Conservation (phyloP, 1,140 invertebrate species). For the Pentalonia nigronervosa region DNA sequence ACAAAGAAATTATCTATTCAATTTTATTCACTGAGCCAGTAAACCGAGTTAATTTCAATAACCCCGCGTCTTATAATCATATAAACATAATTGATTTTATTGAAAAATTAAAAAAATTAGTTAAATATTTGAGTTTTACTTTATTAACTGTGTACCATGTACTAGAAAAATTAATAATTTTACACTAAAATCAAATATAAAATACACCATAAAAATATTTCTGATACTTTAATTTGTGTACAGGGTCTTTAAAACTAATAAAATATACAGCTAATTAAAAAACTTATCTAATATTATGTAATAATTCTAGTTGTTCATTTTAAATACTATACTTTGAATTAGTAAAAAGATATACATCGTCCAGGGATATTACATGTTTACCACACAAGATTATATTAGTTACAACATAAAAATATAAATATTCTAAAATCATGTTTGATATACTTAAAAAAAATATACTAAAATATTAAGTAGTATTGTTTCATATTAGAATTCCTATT, state of each 20-base stretch:
- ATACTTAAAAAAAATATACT: background rate
- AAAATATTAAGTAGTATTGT: conserved; percentile 26
- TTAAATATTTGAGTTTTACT: too few species aligned
- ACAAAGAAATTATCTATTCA: too few species aligned
- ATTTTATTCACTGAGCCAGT: too few species aligned
- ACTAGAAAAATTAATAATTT: background rate
- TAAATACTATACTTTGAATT: background rate
- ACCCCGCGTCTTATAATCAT: too few species aligned
- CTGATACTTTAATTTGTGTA: background rate
- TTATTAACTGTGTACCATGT: background rate
- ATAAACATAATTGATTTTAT: too few species aligned
- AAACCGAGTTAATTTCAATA: too few species aligned
- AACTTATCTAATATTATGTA: background rate
- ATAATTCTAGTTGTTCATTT: background rate
- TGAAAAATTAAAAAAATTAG: too few species aligned
- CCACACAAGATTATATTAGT: background rate
- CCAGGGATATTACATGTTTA: background rate
- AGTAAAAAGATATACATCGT: background rate
- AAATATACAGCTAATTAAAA: background rate
- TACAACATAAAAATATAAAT: background rate
- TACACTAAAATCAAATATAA: background rate
- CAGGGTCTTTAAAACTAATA: background rate
- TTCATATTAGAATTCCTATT: background rate
- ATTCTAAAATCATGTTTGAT: background rate
- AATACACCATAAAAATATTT: background rate